These are phyloP conservation scores for Gephyroberyx darwinii DNA, from an alignment of 2,797 vertebrate species.

Conservation along the genomic window DNA sequence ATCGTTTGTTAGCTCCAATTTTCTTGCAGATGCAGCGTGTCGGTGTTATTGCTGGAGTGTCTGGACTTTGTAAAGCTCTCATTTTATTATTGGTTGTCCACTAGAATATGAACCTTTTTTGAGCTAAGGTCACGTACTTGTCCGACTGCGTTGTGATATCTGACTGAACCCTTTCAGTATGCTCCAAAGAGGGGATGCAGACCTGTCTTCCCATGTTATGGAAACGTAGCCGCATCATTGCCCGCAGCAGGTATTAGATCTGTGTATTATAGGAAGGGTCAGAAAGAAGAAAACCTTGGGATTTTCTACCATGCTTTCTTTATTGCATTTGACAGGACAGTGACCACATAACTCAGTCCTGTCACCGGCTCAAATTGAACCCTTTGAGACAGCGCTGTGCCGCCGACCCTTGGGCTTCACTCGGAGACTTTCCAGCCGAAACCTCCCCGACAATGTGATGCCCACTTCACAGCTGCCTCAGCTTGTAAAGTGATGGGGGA, in stretches of 20 bases:
- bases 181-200: constrained; percentile 28
- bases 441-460: constrained; percentile 36
- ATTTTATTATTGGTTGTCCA: background rate
- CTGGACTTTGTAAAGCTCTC: constrained; percentile 14
- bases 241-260: constrained; percentile 51
- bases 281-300: constrained; percentile 51
- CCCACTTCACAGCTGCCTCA: constrained; percentile 15
- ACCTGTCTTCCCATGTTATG: constrained; percentile 32
- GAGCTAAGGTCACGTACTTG: background rate
- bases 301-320: constrained; percentile 61
- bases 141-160: constrained; percentile 15
- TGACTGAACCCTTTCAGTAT: constrained; percentile 7
- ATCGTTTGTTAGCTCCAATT: constrained; percentile 43
- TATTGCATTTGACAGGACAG: constrained; percentile 79
- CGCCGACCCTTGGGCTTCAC: constrained; percentile 62
- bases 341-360: constrained; percentile 78
- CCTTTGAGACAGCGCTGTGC: constrained; percentile 54
- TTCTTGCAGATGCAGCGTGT: constrained; percentile 23
- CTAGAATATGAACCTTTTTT: constrained; percentile 1
- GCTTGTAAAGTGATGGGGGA: background rate
- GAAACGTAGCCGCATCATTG: constrained; percentile 58
- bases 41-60: background rate
- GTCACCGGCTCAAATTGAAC: constrained; percentile 71
- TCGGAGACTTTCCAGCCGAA: constrained; percentile 45
- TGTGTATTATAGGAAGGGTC: constrained; percentile 46